Base-by-base conservation (phyloP, 2,888 invertebrate genomes). In the Drosophila neoperkinsi region DNA sequence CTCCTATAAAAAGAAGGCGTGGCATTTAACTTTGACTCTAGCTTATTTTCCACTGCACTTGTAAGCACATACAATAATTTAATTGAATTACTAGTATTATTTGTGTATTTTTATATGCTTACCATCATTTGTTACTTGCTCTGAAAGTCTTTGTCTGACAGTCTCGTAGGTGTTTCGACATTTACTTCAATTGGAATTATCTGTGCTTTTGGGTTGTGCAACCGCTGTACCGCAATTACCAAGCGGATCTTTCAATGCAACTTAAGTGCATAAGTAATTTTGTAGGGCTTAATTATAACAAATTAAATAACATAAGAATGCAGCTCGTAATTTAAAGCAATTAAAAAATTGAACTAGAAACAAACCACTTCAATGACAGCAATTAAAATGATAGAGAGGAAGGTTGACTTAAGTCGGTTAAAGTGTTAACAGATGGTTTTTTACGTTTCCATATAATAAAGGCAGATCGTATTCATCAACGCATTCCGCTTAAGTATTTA, bases 211-310 rank as follows among this genome's bases (percentile, higher is more conserved):
- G 65, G 74, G 60, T 77, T 72, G 62, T 74, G 77, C 77, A 84
- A 85, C 57, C 21, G 57, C 59, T 53, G 31, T n/a, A 41, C 56
- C 53, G 64, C 56, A 77, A 88, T 88, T 88, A 77, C 53, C 63
- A 90, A 84, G 85, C 85, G 85, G 90, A 85, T 90, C 79, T 90
- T 69, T 79, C 55, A 49, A 66, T 73, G 55, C 59, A 56, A 60
- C 75, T 79, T 75, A 84, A 84, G 84, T 77, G 74, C 56, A 25
- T 50, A 60, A 61, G 43, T 63, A 52, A 66, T 57, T 71, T 72
- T 73, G 65, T 55, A 88, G 78, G 87, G 79, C 86, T 84, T 60
- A 79, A 85, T 85, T 84, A 88, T 57, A 58, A 58, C 68, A 53
- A 71, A 79, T 87, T 81, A 82, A 76, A 66, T 77, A 57, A 25